A percentile compares a stretch with the other conserved stretches of the same genome.
Evolutionary conservation across 2,113 vertebrate species (phyloP).

Genomic region (Rhinopithecus roxellana): DNA sequence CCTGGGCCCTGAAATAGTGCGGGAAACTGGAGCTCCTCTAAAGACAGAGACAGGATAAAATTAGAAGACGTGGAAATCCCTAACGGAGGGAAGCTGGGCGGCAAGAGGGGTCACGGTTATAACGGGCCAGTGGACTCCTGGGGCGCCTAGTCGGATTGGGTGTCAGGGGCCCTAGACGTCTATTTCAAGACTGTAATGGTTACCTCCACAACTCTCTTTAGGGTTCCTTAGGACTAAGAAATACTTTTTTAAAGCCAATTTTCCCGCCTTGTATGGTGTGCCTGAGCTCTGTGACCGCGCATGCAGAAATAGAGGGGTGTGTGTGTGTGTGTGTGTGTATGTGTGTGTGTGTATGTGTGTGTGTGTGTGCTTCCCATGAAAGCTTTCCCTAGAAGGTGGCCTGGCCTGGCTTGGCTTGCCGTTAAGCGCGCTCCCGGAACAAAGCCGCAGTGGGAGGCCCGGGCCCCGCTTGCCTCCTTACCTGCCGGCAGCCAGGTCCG

Average conservation of each 20-base stretch:
- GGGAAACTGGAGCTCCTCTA: conserved; percentile 36
- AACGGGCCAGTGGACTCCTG: neutral
- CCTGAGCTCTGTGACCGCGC: neutral
- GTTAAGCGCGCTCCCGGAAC: neutral
- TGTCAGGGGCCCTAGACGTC: neutral
- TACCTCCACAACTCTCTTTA: neutral
- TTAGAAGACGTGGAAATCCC: conserved; percentile 66
- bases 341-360: too few relatives aligned
- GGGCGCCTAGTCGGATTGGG: neutral
- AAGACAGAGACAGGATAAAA: neutral
- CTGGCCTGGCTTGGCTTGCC: neutral
- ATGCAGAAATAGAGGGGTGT: neutral
- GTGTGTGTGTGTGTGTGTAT: too few relatives aligned
- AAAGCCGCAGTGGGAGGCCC: neutral
- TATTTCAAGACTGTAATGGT: neutral
- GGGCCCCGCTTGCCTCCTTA: conserved; percentile 63
- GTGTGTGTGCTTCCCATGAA: neutral
- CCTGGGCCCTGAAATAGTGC: neutral
- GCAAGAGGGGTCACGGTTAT: neutral
- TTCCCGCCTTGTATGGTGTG: too few relatives aligned
- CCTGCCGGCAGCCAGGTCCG: conserved; percentile 89
- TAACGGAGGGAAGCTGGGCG: conserved; percentile 37
- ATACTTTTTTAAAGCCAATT: neutral
- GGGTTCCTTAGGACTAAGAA: neutral
- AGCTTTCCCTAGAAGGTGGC: neutral